A percentile compares a stretch with the other conserved stretches of the same genome.
These are phyloP conservation scores for Tricholauxania praeusta DNA, from an alignment of 2,888 invertebrate genomes.

Conservation along the genomic window DNA sequence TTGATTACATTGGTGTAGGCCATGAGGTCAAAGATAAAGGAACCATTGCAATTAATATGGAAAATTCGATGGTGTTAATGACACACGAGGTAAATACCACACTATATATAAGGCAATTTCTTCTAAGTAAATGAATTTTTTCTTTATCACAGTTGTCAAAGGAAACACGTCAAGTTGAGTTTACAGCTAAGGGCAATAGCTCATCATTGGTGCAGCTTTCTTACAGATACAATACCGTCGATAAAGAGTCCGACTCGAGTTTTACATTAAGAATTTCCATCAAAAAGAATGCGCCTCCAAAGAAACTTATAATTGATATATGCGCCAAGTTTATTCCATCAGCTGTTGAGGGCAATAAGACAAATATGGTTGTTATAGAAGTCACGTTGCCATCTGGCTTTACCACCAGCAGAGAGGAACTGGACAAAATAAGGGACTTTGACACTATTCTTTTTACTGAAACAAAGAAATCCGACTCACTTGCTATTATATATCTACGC, in stretches of 20 bases:
- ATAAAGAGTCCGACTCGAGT: slow-evolving; percentile 85
- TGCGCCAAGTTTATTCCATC: slow-evolving; percentile 75
- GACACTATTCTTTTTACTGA: slow-evolving; percentile 71
- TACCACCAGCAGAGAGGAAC: slow-evolving; percentile 79
- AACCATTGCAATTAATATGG: slow-evolving; percentile 71
- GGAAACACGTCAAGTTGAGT: slow-evolving; percentile 73
- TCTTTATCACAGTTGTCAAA: slow-evolving; percentile 42
- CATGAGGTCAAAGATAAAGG: slow-evolving; percentile 9
- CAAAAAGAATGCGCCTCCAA: not conserved
- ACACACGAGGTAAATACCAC: slow-evolving; percentile 73
- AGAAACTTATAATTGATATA: slow-evolving; percentile 75
- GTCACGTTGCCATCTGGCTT: slow-evolving; percentile 88
- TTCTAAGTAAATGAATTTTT: not conserved
- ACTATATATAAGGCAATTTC: not conserved
- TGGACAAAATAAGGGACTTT: slow-evolving; percentile 71
- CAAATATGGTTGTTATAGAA: slow-evolving; percentile 85
- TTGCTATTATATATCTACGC: slow-evolving; percentile 77
- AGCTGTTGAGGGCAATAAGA: slow-evolving; percentile 52
- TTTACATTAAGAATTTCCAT: slow-evolving; percentile 82
- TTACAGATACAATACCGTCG: slow-evolving; percentile 83
- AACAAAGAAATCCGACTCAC: slow-evolving; percentile 72
- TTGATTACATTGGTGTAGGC: slow-evolving; percentile 16
- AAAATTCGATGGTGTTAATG: slow-evolving; percentile 83
- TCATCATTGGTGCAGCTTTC: slow-evolving; percentile 80
- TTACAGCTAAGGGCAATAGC: slow-evolving; percentile 83